Conservation (phyloP, 2,797 vertebrate species). For the Ispidina picta region DNA sequence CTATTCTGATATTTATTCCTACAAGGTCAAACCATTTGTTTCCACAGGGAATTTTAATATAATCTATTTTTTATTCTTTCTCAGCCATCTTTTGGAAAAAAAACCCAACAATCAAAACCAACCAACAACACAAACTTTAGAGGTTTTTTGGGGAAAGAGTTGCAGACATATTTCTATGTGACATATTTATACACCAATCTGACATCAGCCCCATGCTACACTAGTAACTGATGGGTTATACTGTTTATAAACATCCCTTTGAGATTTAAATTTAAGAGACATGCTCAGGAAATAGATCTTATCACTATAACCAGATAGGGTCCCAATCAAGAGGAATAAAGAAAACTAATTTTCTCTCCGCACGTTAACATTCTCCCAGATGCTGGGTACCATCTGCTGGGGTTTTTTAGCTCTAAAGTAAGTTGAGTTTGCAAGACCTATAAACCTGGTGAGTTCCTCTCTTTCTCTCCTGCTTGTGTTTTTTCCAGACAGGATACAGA, state of each 20-base stretch:
- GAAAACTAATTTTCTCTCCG: constrained; percentile 37
- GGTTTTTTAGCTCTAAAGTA: constrained; percentile 5
- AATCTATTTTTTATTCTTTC: neutral
- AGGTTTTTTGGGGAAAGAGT: neutral
- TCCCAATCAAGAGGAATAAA: constrained; percentile 11
- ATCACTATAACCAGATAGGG: neutral
- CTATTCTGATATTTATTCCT: neutral
- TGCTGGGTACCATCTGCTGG: constrained; percentile 43
- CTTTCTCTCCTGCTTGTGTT: neutral
- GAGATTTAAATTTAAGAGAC: constrained; percentile 48
- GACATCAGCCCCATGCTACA: constrained; percentile 13
- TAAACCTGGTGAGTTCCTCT: neutral
- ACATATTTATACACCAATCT: constrained; percentile 27
- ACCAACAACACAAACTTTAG: neutral
- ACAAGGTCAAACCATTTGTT: constrained; percentile 37
- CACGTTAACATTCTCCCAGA: constrained; percentile 36
- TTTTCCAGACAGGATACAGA: neutral
- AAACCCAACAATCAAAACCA: neutral
- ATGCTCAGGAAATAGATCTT: constrained; percentile 44
- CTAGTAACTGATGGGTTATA: constrained; percentile 17
- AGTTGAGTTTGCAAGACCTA: neutral
- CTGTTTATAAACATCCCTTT: constrained; percentile 25
- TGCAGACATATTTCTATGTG: neutral
- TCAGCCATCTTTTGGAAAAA: neutral
- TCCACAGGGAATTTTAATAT: neutral